phyloP scores from a whole-genome alignment of 2,888 invertebrate species.

The Cataglyphis altisquamis region DNA sequence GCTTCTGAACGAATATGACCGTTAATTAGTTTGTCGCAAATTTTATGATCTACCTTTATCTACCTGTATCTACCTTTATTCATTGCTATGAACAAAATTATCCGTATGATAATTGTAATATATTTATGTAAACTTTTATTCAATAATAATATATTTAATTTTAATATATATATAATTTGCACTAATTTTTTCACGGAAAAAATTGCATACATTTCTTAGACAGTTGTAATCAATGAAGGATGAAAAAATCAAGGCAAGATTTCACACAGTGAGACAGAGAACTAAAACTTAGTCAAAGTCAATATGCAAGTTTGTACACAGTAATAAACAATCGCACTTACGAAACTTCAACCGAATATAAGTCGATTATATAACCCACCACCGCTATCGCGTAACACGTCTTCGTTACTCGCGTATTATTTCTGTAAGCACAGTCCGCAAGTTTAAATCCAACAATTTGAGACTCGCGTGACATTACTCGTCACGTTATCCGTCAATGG shows the following conservation, averaged over 20 bases:
- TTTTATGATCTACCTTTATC: not conserved
- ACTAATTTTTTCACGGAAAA: not conserved
- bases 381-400: constrained; percentile 23
- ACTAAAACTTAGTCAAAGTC: not conserved
- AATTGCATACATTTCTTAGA: not conserved
- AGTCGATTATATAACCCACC: constrained; percentile 26
- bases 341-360: constrained; percentile 16
- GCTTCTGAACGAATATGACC: not conserved
- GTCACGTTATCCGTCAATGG: constrained; percentile 19
- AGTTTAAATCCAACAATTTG: constrained; percentile 42
- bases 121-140: not conserved
- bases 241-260: not conserved
- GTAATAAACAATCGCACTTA: constrained; percentile 18
- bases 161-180: not conserved
- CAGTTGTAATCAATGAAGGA: not conserved
- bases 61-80: not conserved
- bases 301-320: not conserved
- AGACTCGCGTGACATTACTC: constrained; percentile 36
- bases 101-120: not conserved
- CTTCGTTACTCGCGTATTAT: constrained; percentile 20
- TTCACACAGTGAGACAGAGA: not conserved
- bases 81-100: not conserved
- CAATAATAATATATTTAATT: not conserved
- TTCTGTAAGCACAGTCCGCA: constrained; percentile 14
- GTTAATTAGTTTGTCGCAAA: not conserved